Base-by-base conservation (phyloP, 2,888 invertebrate species). In the Lymantria monacha region DNA sequence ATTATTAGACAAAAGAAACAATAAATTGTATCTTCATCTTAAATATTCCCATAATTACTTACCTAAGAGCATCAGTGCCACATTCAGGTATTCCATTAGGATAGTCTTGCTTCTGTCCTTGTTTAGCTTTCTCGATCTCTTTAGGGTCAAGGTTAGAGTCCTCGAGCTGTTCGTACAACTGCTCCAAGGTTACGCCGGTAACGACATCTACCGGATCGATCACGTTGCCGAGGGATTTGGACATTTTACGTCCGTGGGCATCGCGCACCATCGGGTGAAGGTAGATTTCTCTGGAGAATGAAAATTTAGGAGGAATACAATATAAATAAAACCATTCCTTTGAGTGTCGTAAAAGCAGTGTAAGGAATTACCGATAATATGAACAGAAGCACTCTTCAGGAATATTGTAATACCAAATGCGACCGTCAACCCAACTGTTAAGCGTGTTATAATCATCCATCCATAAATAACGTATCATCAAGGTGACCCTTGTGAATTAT, bases 191-290 rank as follows among this genome's bases (percentile, higher is more conserved):
- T 62, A 97, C 95, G 3, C 99, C 99, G 8, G 92, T 89, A 51
- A 99, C 98, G 0, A 99, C 98, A 83, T 99, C 97, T 85, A 99
- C 94, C 0, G 99, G 99, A 86, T 99, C 98, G 63, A 99, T 96
- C 3, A 99, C 98, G 81, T 99, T 99, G 49, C 99, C 99, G 54
- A 99, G 91, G 0, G 98, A 99, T 83, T 99, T 99, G 66, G 98
- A 98, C 99, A 99, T 99, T 91, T 99, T 99, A 49, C 98, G 94
- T 0, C 99, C 99, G 80, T 99, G 98, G 0, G 99, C 97, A 86
- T 99, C 99, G 49, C 99, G 94, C 1, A 99, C 96, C 93, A 99
- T 97, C 0, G 99, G 98, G 86, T 99, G 99, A 11, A 99, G 92
- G 75, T 97, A 97, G 0, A 99, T 95, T 88, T 98, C 95, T 63